phyloP scores from a whole-genome alignment of 2,888 invertebrate species.

The Machimus rusticus region DNA sequence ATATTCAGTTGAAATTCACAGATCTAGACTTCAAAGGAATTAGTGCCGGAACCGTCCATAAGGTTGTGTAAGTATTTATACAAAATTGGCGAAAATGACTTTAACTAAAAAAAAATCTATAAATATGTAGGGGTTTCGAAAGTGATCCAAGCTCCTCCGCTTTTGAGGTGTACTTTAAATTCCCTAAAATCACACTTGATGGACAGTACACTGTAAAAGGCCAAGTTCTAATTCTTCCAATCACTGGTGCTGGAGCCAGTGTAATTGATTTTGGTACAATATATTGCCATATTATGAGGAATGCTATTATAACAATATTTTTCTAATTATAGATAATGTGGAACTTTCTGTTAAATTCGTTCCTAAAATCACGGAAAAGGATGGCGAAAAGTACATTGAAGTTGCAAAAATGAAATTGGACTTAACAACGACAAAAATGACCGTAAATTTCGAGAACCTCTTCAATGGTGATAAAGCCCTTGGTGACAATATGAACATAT shows the following conservation, averaged over 20 bases:
- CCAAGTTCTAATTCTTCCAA: constrained; percentile 55
- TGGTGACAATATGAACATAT: constrained; percentile 61
- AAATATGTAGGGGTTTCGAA: constrained; percentile 53
- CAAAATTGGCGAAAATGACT: not conserved
- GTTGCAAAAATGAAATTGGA: constrained; percentile 41
- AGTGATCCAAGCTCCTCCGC: constrained; percentile 44
- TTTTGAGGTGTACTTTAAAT: constrained; percentile 50
- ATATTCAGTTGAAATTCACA: constrained; percentile 55
- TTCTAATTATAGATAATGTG: constrained; percentile 37
- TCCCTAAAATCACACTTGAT: constrained; percentile 52
- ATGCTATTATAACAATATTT: not conserved
- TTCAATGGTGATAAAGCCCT: constrained; percentile 63
- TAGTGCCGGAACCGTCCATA: constrained; percentile 47
- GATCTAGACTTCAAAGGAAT: constrained; percentile 56
- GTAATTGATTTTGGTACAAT: constrained; percentile 53
- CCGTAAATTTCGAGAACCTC: constrained; percentile 57
- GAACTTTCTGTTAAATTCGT: constrained; percentile 37
- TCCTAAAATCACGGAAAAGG: constrained; percentile 46
- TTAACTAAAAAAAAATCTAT: not conserved
- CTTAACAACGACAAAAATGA: constrained; percentile 45
- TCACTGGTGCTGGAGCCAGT: constrained; percentile 54
- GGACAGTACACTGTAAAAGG: constrained; percentile 57
- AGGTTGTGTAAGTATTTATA: constrained; percentile 51
- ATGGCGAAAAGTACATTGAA: constrained; percentile 49
- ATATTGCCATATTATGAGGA: not conserved